These are phyloP conservation scores for Phenganax marumi DNA, from an alignment of 92 coral and sea anemone genomes.

Conservation along the genomic window DNA sequence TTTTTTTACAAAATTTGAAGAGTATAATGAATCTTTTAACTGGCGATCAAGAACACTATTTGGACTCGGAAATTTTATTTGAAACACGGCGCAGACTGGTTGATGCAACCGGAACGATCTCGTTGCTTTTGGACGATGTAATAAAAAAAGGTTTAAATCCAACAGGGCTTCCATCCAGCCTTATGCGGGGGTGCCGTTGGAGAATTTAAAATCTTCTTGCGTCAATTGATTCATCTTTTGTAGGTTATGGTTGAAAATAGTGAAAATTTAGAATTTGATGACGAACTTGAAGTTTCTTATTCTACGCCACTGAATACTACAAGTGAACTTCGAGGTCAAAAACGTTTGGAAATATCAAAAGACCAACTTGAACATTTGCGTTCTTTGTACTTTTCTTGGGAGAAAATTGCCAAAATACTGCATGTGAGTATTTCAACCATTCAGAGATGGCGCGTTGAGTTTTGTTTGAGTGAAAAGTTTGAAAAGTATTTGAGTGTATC, in stretches of 20 bases:
- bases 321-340: constrained; percentile 55
- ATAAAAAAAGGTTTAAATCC: constrained; percentile 40
- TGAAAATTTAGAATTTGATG: constrained; percentile 28
- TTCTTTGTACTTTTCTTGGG: constrained; percentile 58
- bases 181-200: constrained; percentile 34
- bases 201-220: constrained; percentile 44
- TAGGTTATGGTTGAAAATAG: constrained; percentile 27
- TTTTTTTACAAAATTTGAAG: constrained; percentile 56
- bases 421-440: constrained; percentile 55
- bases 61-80: constrained; percentile 27
- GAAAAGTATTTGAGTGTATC: constrained; percentile 53
- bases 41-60: constrained; percentile 15
- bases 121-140: constrained; percentile 48
- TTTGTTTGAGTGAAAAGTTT: constrained; percentile 50
- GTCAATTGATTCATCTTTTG: constrained; percentile 43
- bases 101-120: constrained; percentile 44
- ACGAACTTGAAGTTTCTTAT: constrained; percentile 43
- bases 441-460: constrained; percentile 52
- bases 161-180: constrained; percentile 45
- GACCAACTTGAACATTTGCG: constrained; percentile 62
- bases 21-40: constrained; percentile 38
- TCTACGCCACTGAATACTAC: constrained; percentile 38
- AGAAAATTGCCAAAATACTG: constrained; percentile 57
- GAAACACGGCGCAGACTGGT: constrained; percentile 23
- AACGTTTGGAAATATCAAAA: constrained; percentile 54